These are phyloP conservation scores for Dendrocopos noguchii DNA, from an alignment of 2,113 vertebrate species.

Conservation along the genomic window DNA sequence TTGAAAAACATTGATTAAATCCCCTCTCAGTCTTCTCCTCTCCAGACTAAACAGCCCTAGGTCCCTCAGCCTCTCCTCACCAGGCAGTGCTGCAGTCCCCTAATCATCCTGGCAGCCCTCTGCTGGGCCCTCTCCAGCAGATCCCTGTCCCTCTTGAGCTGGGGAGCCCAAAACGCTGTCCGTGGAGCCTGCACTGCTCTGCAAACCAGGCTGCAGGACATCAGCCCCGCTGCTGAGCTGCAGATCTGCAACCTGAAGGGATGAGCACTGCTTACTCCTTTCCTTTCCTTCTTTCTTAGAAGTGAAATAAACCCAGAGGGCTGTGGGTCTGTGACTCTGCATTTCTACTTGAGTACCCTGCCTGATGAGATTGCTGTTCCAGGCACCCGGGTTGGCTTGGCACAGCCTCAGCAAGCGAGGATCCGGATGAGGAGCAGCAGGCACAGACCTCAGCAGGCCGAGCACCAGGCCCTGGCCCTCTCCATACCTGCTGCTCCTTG, in stretches of 20 bases:
- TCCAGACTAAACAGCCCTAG: too few relatives aligned
- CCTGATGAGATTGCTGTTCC: neutral
- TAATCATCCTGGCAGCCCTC: too few relatives aligned
- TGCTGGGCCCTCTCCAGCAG: too few relatives aligned
- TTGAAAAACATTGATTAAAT: too few relatives aligned
- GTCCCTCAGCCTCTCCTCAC: too few relatives aligned
- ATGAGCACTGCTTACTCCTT: neutral
- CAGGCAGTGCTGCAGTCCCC: too few relatives aligned
- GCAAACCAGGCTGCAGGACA: constrained; percentile 15
- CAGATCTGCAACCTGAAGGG: constrained; percentile 20
- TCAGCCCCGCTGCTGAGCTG: neutral
- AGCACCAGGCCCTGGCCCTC: neutral
- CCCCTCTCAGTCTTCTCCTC: too few relatives aligned
- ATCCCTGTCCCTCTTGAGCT: too few relatives aligned
- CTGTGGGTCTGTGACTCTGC: neutral
- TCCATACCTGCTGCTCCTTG: constrained; percentile 9
- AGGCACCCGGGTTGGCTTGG: neutral
- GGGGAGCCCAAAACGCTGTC: neutral
- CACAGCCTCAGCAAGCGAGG: neutral
- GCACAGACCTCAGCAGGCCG: neutral
- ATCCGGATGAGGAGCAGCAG: neutral
- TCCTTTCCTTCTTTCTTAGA: constrained; percentile 22
- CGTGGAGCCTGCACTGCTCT: neutral
- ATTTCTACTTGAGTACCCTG: constrained; percentile 35
- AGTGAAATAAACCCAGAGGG: constrained; percentile 10